Percentiles rank a stretch among this genome's conserved stretches.
These are phyloP conservation scores for Noctua janthe DNA, from an alignment of 2,888 invertebrate species.

Conservation along the genomic window DNA sequence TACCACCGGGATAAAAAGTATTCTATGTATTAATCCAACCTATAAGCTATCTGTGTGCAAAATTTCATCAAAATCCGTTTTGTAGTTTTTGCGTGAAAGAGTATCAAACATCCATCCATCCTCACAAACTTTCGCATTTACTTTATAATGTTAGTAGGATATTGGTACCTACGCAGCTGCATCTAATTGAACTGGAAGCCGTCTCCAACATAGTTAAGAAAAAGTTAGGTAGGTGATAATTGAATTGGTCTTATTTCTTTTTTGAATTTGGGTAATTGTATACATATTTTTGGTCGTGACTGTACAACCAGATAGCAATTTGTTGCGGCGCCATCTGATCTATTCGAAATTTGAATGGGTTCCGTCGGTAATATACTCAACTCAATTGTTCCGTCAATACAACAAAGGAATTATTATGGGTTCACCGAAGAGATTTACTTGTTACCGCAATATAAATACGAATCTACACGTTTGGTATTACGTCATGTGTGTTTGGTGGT, in stretches of 20 bases:
- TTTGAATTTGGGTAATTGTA: background rate
- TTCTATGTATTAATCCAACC: too few species aligned
- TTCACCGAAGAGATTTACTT: conserved; percentile 39
- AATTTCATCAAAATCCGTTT: too few species aligned
- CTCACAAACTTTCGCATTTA: too few species aligned
- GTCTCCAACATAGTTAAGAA: background rate
- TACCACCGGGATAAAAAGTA: too few species aligned
- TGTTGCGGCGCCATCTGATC: conserved; percentile 71
- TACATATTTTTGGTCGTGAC: background rate
- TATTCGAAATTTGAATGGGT: conserved; percentile 72
- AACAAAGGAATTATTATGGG: conserved; percentile 63
- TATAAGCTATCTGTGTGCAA: too few species aligned
- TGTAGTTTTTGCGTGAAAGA: too few species aligned
- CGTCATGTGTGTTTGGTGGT: background rate
- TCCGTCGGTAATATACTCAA: conserved; percentile 64
- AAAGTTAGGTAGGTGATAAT: background rate
- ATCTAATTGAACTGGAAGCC: background rate
- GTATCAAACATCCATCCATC: too few species aligned
- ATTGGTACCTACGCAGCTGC: background rate
- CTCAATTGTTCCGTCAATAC: conserved; percentile 67
- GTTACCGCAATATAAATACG: conserved; percentile 25
- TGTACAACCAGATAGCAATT: conserved; percentile 68
- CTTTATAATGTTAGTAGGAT: background rate
- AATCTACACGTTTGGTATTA: conserved; percentile 2
- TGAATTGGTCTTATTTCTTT: background rate